Conservation (phyloP, 1,140 invertebrate species). For the Dreissena polymorpha region DNA sequence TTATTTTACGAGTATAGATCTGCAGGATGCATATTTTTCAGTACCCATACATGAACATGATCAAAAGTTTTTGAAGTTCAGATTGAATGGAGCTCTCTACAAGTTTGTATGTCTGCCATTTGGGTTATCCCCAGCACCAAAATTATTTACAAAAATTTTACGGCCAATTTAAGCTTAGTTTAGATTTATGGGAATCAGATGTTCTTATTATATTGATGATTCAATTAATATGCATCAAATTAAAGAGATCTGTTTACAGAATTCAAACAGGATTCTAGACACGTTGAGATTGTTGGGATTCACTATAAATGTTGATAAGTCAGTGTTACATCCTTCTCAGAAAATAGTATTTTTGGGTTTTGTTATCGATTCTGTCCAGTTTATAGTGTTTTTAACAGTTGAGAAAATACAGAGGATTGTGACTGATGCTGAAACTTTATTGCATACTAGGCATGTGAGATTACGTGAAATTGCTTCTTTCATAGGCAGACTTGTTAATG, state of each 20-base stretch:
- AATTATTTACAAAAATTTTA: constrained; percentile 28
- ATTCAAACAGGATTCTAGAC: constrained; percentile 2
- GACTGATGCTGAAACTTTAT: not conserved
- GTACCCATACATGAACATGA: constrained; percentile 21
- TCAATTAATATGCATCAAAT: constrained; percentile 1
- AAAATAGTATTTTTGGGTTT: constrained; percentile 7
- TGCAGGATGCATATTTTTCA: constrained; percentile 34
- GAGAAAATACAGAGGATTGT: not conserved
- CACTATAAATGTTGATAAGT: constrained; percentile 24
- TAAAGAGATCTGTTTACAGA: constrained; percentile 5
- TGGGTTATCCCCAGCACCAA: constrained; percentile 22
- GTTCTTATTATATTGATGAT: constrained; percentile 26
- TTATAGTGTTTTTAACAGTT: not conserved
- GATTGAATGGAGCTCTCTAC: not conserved
- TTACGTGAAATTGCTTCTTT: constrained; percentile 13
- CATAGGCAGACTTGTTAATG: constrained; percentile 14
- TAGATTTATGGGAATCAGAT: constrained; percentile 16
- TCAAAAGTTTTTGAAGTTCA: constrained; percentile 22
- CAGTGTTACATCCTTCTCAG: not conserved
- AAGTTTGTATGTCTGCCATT: constrained; percentile 16
- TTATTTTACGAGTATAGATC: constrained; percentile 20
- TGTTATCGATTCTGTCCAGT: not conserved
- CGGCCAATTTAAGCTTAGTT: constrained; percentile 6
- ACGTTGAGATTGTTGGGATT: constrained; percentile 6
- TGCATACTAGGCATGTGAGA: not conserved